Percentiles rank a stretch among this genome's conserved stretches.
Conservation (phyloP, 2,888 invertebrate genomes). For the Latrodectus hesperus region DNA sequence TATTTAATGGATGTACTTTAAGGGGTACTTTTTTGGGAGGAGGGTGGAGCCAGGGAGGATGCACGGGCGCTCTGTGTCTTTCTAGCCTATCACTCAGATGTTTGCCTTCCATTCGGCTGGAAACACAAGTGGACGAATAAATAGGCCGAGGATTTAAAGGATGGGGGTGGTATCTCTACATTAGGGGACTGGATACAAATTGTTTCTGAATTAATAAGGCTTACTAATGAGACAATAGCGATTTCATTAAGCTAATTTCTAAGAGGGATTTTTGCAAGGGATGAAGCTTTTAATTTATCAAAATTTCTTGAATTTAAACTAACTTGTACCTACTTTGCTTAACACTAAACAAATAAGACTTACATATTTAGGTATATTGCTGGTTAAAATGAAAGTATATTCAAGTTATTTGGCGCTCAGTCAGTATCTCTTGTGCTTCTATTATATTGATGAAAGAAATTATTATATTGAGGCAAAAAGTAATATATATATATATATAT, state of each 20-base stretch:
- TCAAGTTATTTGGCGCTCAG: too few relatives aligned
- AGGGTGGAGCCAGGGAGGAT: conserved; percentile 14
- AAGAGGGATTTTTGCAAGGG: not conserved
- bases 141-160: conserved; percentile 61
- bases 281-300: not conserved
- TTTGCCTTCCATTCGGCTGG: conserved; percentile 65
- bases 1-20: conserved; percentile 69
- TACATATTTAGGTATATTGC: too few relatives aligned
- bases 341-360: too few relatives aligned
- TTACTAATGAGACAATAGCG: not conserved
- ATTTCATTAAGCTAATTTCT: too few relatives aligned
- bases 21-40: conserved; percentile 15
- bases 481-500: too few relatives aligned
- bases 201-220: conserved; percentile 3
- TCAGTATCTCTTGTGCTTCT: too few relatives aligned
- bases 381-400: too few relatives aligned
- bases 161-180: conserved; percentile 35
- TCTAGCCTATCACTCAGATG: conserved; percentile 64
- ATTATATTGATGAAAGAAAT: too few relatives aligned
- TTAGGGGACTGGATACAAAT: conserved; percentile 47
- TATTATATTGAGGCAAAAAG: too few relatives aligned
- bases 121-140: conserved; percentile 68
- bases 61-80: conserved; percentile 51
- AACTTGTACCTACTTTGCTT: too few relatives aligned
- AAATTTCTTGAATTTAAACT: too few relatives aligned